phyloP scores from a whole-genome alignment of 2,797 vertebrate genomes.

The Echiichthys vipera region DNA sequence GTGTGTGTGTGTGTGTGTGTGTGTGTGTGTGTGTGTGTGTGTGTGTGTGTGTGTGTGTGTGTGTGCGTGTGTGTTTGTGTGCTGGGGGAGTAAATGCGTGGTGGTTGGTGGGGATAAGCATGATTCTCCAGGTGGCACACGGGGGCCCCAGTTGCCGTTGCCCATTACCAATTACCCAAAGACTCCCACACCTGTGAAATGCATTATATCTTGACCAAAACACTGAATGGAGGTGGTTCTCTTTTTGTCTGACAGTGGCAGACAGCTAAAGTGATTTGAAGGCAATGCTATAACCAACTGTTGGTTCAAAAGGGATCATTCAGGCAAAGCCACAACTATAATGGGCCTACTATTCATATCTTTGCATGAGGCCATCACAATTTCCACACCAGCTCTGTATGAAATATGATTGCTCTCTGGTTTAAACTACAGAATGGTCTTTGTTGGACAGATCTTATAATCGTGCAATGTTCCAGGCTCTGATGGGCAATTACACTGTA shows the following conservation, averaged over 20 bases:
- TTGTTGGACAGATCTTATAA: conserved; percentile 79
- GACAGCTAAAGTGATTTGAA: conserved; percentile 81
- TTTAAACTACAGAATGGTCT: conserved; percentile 78
- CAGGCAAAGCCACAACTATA: conserved; percentile 82
- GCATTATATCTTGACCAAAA: conserved; percentile 77
- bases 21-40: conserved; percentile 25
- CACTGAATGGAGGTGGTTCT: conserved; percentile 69
- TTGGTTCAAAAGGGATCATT: conserved; percentile 81
- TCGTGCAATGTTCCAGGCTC: conserved; percentile 75
- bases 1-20: conserved; percentile 4
- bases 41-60: conserved; percentile 18
- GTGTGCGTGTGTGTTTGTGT: conserved; percentile 15
- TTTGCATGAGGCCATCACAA: conserved; percentile 78
- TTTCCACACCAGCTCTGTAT: conserved; percentile 80
- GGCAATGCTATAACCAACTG: conserved; percentile 77
- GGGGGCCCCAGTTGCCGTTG: conserved; percentile 62
- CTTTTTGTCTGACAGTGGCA: conserved; percentile 70
- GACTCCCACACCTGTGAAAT: conserved; percentile 80
- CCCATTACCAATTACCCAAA: conserved; percentile 71
- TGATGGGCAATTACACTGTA: conserved; percentile 78
- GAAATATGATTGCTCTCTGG: conserved; percentile 77
- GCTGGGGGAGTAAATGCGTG: conserved; percentile 54
- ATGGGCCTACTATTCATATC: conserved; percentile 81
- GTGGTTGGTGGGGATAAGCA: conserved; percentile 55
- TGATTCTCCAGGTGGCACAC: conserved; percentile 80